Evolutionary conservation across 1,140 invertebrate genomes (phyloP).

Genomic region (Hyphantria cunea): DNA sequence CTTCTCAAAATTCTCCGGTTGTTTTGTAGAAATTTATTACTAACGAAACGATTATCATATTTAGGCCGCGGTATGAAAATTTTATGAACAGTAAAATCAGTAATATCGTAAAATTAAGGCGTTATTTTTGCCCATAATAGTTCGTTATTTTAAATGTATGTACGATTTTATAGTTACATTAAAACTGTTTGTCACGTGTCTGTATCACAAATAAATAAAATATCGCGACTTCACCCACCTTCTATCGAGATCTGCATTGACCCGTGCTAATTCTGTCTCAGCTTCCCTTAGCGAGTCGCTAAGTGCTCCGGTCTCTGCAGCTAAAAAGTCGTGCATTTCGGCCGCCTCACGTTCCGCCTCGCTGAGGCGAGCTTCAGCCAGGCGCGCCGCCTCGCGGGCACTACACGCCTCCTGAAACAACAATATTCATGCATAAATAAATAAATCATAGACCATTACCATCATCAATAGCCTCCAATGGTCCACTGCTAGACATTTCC

Average conservation of each 20-base stretch:
- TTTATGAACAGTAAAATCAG: too few species aligned
- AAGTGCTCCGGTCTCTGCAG: constrained; percentile 84
- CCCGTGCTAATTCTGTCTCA: constrained; percentile 85
- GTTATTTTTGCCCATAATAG: too few species aligned
- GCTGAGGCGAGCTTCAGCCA: constrained; percentile 84
- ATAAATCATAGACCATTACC: not conserved
- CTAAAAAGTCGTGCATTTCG: constrained; percentile 85
- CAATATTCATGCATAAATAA: not conserved
- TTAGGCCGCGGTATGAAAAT: too few species aligned
- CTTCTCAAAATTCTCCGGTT: too few species aligned
- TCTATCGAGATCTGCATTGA: constrained; percentile 80
- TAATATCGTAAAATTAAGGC: too few species aligned
- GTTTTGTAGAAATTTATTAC: too few species aligned
- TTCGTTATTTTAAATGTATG: too few species aligned
- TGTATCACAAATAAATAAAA: not conserved
- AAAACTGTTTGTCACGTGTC: too few species aligned
- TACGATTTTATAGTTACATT: too few species aligned
- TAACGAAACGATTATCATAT: too few species aligned
- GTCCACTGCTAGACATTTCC: too few species aligned
- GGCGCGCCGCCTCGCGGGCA: constrained; percentile 78
- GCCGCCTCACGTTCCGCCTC: constrained; percentile 84
- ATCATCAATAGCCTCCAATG: too few species aligned
- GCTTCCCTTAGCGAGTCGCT: constrained; percentile 88
- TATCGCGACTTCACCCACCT: constrained; percentile 52
- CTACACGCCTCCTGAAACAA: constrained; percentile 84